Conservation (phyloP, 2,797 vertebrate species). For the Gobio occitaniae region DNA sequence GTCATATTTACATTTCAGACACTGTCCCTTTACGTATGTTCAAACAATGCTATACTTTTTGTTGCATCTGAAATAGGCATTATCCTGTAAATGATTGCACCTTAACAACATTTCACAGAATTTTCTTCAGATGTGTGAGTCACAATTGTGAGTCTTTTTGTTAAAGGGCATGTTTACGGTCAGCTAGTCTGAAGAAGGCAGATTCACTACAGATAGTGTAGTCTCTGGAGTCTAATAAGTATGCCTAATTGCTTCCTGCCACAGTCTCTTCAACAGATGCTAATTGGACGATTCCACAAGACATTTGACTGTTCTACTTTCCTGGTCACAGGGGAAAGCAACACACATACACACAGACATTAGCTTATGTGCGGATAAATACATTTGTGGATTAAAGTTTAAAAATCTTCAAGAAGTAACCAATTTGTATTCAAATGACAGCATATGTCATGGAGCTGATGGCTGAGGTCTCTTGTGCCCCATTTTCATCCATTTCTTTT, state of each 20-base stretch:
- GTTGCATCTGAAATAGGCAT: neutral
- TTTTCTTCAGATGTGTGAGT: conserved; percentile 39
- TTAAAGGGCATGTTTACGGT: conserved; percentile 67
- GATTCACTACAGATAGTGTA: conserved; percentile 59
- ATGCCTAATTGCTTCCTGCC: conserved; percentile 76
- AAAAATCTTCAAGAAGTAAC: conserved; percentile 59
- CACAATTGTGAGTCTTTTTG: conserved; percentile 47
- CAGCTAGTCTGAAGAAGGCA: conserved; percentile 63
- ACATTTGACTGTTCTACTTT: conserved; percentile 45
- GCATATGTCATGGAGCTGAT: neutral
- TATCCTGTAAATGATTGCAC: neutral
- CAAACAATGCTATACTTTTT: neutral
- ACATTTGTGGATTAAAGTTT: conserved; percentile 45
- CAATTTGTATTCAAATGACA: conserved; percentile 41
- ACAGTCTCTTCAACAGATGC: conserved; percentile 65
- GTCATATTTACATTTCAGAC: neutral
- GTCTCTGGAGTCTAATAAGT: conserved; percentile 73
- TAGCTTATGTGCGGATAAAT: conserved; percentile 26
- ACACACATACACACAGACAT: neutral
- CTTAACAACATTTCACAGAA: conserved; percentile 17
- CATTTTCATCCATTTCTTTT: conserved; percentile 24
- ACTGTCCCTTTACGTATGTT: neutral
- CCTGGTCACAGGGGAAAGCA: neutral
- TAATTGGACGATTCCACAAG: conserved; percentile 54
- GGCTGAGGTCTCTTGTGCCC: neutral